Evolutionary conservation across 2,113 vertebrate species (phyloP).

Genomic region (Bubo bubo): DNA sequence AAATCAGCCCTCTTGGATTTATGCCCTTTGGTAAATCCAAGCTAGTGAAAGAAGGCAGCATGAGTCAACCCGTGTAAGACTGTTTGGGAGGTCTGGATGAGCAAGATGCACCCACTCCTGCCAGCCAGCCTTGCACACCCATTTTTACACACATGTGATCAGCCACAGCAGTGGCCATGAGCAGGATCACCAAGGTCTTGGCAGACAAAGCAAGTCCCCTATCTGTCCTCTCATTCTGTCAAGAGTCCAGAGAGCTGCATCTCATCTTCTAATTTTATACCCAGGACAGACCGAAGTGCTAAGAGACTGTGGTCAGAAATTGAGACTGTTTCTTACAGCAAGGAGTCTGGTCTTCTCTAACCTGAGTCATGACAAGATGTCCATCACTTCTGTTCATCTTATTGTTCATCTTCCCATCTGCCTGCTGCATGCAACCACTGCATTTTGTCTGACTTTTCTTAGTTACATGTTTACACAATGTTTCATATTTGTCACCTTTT

Average conservation of each 20-base stretch:
- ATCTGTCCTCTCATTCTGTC: not conserved
- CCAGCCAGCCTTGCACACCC: not conserved
- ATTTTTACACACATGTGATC: accelerated
- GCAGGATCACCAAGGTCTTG: not conserved
- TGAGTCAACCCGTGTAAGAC: not conserved
- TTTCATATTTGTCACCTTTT: not conserved
- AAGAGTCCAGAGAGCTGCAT: not conserved
- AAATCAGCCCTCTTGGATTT: not conserved
- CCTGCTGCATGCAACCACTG: not conserved
- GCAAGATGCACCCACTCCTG: not conserved
- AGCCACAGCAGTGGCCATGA: not conserved
- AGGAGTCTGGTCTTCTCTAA: not conserved
- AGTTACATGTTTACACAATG: not conserved
- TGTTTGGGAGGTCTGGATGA: not conserved
- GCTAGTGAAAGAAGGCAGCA: not conserved
- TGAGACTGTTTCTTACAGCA: not conserved
- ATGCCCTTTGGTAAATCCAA: not conserved
- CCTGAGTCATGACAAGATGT: not conserved
- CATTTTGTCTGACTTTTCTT: not conserved
- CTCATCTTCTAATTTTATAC: not conserved
- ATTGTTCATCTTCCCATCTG: not conserved
- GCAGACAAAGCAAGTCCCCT: not conserved
- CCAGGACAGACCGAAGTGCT: not conserved
- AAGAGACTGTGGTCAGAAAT: not conserved
- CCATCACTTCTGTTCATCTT: not conserved